Conservation (phyloP, 2,797 vertebrate genomes). For the Orientallactaga sibirica region DNA sequence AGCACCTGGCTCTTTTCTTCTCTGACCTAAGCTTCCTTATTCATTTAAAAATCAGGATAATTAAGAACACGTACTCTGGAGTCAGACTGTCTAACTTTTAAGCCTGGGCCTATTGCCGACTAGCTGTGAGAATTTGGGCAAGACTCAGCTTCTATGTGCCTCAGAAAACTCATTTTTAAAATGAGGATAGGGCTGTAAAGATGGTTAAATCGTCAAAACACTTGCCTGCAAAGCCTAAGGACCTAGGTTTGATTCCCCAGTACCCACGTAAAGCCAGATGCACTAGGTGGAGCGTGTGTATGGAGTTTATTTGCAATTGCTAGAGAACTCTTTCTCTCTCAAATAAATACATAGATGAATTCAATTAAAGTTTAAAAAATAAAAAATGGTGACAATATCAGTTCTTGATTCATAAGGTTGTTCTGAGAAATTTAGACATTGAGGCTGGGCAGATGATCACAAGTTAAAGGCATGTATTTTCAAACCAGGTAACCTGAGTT, state of each 20-base stretch:
- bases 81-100: neutral
- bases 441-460: too few relatives aligned
- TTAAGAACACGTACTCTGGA: slow-evolving; percentile 28
- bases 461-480: too few relatives aligned
- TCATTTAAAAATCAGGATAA: neutral
- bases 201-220: too few relatives aligned
- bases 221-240: too few relatives aligned
- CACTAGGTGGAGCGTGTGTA: too few relatives aligned
- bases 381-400: neutral
- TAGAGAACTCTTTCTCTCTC: too few relatives aligned
- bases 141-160: neutral
- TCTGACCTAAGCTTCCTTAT: slow-evolving; percentile 1
- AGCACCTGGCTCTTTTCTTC: neutral
- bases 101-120: neutral
- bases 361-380: too few relatives aligned
- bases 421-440: slow-evolving; percentile 6
- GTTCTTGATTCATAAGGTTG: neutral
- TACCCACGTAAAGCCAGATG: too few relatives aligned
- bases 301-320: too few relatives aligned
- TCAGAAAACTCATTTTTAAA: slow-evolving; percentile 51
- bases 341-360: too few relatives aligned
- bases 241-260: too few relatives aligned
- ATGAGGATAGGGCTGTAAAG: neutral
- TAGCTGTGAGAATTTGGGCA: neutral
- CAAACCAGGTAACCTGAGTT: too few relatives aligned